Evolutionary conservation across 2,888 invertebrate species (phyloP).

Genomic region (Argynnis bischoffii): DNA sequence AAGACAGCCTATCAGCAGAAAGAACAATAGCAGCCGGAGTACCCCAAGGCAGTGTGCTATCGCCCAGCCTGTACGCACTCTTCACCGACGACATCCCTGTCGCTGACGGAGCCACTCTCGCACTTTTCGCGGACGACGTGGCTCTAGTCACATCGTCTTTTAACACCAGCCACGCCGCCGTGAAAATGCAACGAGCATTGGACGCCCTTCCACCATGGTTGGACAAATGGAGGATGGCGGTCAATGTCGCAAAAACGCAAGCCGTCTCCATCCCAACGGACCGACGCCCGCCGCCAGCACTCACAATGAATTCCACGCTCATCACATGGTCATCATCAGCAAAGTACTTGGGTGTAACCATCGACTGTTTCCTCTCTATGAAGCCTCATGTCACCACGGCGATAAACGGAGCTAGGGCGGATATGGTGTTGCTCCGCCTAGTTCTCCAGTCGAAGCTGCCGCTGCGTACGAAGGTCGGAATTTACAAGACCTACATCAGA

Average conservation of each 20-base stretch:
- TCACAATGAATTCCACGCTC: background rate
- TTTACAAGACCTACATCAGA: too few relatives aligned
- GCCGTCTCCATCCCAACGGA: background rate
- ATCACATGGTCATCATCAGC: background rate
- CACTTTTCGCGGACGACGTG: background rate
- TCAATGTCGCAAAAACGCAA: background rate
- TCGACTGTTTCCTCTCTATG: too few relatives aligned
- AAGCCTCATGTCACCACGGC: too few relatives aligned
- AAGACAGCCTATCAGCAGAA: background rate
- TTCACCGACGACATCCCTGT: background rate
- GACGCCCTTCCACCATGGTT: too few relatives aligned
- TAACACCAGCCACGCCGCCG: background rate
- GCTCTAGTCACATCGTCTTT: background rate
- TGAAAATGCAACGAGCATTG: background rate
- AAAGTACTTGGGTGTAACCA: background rate
- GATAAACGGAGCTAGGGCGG: too few relatives aligned
- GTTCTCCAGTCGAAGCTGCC: background rate
- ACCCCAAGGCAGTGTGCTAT: slow-evolving; percentile 63
- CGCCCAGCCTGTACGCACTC: background rate
- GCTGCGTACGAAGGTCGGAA: background rate
- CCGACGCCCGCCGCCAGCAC: background rate
- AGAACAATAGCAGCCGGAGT: background rate
- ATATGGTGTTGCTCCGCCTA: too few relatives aligned
- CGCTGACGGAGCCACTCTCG: background rate
- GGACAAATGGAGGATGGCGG: background rate